Conservation (phyloP, 2,113 vertebrate species). For the Ursus arctos region DNA sequence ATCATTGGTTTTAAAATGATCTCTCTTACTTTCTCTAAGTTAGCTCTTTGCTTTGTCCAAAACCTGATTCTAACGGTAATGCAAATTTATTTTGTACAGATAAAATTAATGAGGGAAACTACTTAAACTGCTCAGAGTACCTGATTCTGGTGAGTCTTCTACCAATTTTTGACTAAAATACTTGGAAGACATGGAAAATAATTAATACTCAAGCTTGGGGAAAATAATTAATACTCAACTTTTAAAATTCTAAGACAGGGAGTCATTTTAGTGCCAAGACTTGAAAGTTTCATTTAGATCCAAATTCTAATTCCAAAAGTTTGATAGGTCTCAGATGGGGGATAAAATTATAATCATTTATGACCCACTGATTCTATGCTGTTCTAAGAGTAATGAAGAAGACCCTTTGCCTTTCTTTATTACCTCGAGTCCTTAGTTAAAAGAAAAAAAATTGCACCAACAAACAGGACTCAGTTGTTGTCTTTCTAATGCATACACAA, state of each 20-base stretch:
- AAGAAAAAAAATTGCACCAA: not conserved
- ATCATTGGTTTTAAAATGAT: not conserved
- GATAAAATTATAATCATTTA: not conserved
- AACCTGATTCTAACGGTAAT: not conserved
- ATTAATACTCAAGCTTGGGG: not conserved
- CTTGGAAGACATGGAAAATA: not conserved
- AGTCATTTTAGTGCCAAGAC: not conserved
- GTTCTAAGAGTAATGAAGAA: not conserved
- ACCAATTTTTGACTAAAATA: not conserved
- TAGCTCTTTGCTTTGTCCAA: not conserved
- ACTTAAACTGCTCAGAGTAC: not conserved
- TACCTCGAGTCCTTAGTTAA: not conserved
- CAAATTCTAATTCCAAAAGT: not conserved
- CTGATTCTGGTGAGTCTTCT: not conserved
- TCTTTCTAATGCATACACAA: not conserved
- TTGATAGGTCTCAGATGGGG: not conserved
- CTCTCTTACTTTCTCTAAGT: not conserved
- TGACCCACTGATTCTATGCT: not conserved
- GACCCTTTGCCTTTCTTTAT: not conserved
- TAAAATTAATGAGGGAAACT: not conserved
- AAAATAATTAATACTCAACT: not conserved
- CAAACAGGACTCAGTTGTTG: too few species aligned
- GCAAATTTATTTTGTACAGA: not conserved
- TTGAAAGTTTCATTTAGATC: not conserved
- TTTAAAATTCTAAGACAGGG: not conserved